These are phyloP conservation scores for Plusia festucae DNA, from an alignment of 2,888 invertebrate species.

Conservation along the genomic window DNA sequence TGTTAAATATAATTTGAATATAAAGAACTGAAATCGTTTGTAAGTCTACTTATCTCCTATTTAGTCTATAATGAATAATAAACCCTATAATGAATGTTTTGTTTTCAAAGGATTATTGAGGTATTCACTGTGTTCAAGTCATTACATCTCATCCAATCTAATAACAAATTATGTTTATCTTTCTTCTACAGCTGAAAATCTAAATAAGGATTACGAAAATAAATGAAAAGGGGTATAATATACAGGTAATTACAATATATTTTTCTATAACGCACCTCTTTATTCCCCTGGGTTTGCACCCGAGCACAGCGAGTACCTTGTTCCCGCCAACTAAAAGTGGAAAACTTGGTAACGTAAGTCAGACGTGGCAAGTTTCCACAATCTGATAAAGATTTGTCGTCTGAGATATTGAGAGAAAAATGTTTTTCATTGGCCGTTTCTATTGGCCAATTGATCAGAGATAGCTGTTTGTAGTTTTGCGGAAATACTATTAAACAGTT, in stretches of 20 bases:
- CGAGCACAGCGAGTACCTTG: conserved; percentile 13
- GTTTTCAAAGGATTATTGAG: no score
- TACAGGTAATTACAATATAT: conserved; percentile 17
- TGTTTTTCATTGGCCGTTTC: conserved; percentile 21
- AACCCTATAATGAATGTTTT: no score
- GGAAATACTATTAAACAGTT: background rate
- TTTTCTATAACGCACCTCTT: conserved; percentile 16
- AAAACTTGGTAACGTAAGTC: conserved; percentile 39
- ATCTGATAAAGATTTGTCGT: conserved; percentile 42
- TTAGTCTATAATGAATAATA: no score
- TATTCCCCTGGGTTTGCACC: conserved; percentile 24
- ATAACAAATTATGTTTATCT: no score
- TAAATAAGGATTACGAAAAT: background rate
- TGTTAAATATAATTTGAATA: no score
- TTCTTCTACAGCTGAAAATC: background rate
- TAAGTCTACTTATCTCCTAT: no score
- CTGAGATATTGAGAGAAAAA: conserved; percentile 29
- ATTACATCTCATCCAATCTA: no score
- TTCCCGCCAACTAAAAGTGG: conserved; percentile 34
- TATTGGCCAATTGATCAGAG: conserved; percentile 5
- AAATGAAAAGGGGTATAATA: background rate
- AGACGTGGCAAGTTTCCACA: conserved; percentile 40
- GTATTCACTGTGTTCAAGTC: no score
- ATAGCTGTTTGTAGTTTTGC: background rate
- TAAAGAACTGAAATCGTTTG: no score